Percentiles rank a stretch among this genome's conserved stretches.
phyloP scores from a whole-genome alignment of 2,113 vertebrate species.

The Eudorcas thomsonii region DNA sequence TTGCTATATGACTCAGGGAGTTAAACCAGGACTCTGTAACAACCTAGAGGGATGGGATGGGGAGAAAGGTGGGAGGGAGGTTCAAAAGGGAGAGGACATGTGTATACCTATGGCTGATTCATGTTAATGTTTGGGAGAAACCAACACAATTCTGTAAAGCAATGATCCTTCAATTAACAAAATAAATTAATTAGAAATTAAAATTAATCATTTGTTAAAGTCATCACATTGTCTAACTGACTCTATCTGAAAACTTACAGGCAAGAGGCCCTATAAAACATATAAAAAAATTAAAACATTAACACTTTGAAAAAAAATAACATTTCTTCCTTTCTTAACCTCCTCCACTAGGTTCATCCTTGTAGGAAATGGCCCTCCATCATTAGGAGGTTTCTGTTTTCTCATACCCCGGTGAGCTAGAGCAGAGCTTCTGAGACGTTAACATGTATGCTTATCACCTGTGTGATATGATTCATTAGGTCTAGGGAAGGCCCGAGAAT shows the following conservation, averaged over 20 bases:
- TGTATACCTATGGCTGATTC: neutral
- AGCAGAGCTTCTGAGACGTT: neutral
- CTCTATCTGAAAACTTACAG: neutral
- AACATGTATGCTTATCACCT: neutral
- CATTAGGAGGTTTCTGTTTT: neutral
- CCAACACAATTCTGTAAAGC: neutral
- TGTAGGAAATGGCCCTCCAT: neutral
- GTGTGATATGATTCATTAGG: neutral
- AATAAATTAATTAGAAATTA: neutral
- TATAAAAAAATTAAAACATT: neutral
- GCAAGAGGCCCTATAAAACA: neutral
- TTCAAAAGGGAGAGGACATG: neutral
- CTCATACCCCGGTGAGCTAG: neutral
- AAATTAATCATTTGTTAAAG: neutral
- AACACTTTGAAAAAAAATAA: neutral
- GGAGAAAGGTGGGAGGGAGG: neutral
- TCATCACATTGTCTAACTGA: neutral
- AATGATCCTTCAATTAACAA: neutral
- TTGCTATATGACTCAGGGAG: neutral
- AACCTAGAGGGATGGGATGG: neutral
- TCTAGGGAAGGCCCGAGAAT: neutral
- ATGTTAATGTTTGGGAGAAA: neutral
- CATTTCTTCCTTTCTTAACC: neutral
- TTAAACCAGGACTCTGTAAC: neutral
- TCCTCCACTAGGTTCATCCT: neutral